Conservation (phyloP, 2,888 invertebrate species). For the Tanypteryx hageni region DNA sequence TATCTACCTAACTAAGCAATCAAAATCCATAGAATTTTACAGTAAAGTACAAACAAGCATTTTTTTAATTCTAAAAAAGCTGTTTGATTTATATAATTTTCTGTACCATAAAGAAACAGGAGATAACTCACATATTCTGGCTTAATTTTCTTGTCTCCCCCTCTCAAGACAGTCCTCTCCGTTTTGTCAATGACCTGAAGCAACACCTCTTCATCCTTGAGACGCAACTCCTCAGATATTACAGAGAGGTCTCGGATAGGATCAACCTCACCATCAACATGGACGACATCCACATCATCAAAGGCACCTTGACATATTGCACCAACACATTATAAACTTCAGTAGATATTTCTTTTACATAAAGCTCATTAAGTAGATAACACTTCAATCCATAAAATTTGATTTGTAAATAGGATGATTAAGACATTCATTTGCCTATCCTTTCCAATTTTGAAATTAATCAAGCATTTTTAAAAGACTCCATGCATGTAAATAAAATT, state of each 20-base stretch:
- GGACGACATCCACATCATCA: conserved; percentile 98
- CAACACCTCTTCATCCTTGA: conserved; percentile 96
- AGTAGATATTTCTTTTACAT: conserved; percentile 34
- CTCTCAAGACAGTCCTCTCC: conserved; percentile 89
- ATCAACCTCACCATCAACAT: conserved; percentile 98
- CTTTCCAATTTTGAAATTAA: too few relatives aligned
- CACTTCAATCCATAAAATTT: not conserved
- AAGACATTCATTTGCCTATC: too few relatives aligned
- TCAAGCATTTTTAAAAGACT: too few relatives aligned
- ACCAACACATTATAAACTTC: not conserved
- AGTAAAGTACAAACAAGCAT: not conserved
- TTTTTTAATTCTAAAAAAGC: conserved; percentile 14
- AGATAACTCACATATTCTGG: conserved; percentile 90
- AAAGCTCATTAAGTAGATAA: conserved; percentile 59
- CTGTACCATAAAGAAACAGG: not conserved
- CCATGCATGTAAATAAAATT: too few relatives aligned
- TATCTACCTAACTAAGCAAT: too few relatives aligned
- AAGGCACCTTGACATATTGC: conserved; percentile 86
- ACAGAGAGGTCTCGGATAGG: conserved; percentile 98
- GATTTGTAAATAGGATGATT: too few relatives aligned
- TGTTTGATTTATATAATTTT: conserved; percentile 5
- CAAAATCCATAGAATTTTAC: too few relatives aligned
- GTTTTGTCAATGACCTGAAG: conserved; percentile 89
- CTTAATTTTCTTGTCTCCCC: conserved; percentile 95
- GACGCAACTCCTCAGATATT: conserved; percentile 94